phyloP scores from a whole-genome alignment of 2,797 vertebrate genomes.

The Girardinus metallicus region DNA sequence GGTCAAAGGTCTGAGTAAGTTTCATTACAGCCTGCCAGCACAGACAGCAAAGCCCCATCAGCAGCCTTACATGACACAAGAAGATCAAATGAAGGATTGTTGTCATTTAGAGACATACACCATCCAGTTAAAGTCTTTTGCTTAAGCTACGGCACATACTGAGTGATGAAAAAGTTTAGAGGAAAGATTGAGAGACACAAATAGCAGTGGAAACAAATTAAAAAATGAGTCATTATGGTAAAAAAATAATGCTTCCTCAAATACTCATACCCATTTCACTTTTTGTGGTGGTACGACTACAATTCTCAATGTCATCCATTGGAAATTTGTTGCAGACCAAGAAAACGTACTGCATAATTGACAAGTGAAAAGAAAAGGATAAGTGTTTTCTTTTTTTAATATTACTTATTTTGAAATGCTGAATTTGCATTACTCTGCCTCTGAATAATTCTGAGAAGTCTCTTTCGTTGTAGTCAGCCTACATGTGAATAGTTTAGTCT shows the following conservation, averaged over 20 bases:
- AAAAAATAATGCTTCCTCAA: not conserved
- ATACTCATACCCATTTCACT: not conserved
- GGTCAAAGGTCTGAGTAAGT: slow-evolving; percentile 67
- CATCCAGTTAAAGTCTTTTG: not conserved
- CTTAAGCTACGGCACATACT: not conserved
- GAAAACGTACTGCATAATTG: not conserved
- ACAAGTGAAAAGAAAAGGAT: not conserved
- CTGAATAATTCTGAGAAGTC: too few relatives aligned
- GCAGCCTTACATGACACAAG: slow-evolving; percentile 30
- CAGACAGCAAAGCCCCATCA: slow-evolving; percentile 49
- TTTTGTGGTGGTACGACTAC: not conserved
- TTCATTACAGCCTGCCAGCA: slow-evolving; percentile 59
- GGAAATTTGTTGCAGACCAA: not conserved
- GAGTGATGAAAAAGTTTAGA: not conserved
- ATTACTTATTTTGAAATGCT: not conserved
- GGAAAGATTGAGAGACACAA: not conserved
- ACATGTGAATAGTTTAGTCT: too few relatives aligned
- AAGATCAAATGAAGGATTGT: slow-evolving; percentile 57
- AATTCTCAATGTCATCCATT: not conserved
- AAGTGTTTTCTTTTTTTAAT: not conserved
- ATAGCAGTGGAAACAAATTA: not conserved
- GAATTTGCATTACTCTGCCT: too few relatives aligned
- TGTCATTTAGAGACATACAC: slow-evolving; percentile 37
- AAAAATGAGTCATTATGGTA: not conserved
- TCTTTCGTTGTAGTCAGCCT: too few relatives aligned